Evolutionary conservation across 2,888 invertebrate species (phyloP).

Genomic region (Acronicta psi): DNA sequence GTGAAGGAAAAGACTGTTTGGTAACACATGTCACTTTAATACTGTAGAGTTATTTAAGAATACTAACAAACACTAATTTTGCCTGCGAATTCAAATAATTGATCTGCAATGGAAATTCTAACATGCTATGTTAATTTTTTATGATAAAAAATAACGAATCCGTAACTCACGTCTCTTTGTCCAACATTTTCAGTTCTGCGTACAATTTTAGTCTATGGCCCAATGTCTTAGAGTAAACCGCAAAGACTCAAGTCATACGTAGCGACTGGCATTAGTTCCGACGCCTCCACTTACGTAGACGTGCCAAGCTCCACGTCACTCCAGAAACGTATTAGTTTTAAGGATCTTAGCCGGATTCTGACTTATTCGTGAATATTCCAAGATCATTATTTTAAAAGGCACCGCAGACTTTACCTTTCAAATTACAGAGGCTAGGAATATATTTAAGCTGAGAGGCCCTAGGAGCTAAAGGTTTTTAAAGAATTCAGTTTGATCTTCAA

Average conservation of each 20-base stretch:
- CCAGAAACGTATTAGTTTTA: conserved; percentile 45
- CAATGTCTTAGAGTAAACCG: conserved; percentile 48
- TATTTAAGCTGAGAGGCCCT: conserved; percentile 10
- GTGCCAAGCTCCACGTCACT: conserved; percentile 48
- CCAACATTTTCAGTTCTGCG: conserved; percentile 20
- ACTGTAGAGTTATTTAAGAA: too few species aligned
- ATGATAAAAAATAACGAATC: too few species aligned
- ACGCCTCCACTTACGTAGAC: conserved; percentile 35
- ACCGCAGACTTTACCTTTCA: conserved; percentile 15
- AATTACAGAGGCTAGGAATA: conserved; percentile 24
- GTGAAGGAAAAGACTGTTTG: too few species aligned
- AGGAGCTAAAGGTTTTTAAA: neutral
- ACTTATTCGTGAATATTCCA: conserved; percentile 45
- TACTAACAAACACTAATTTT: too few species aligned
- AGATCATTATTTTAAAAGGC: conserved; percentile 50
- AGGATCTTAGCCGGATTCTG: conserved; percentile 34
- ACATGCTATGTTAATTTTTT: too few species aligned
- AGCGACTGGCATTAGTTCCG: conserved; percentile 47
- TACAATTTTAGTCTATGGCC: conserved; percentile 25
- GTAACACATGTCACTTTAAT: too few species aligned
- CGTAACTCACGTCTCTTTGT: neutral
- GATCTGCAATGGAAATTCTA: too few species aligned
- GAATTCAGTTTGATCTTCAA: neutral
- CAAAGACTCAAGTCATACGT: conserved; percentile 51
- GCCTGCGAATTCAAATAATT: too few species aligned